phyloP scores from a whole-genome alignment of 2,113 vertebrate species.

The Dromaius novaehollandiae region DNA sequence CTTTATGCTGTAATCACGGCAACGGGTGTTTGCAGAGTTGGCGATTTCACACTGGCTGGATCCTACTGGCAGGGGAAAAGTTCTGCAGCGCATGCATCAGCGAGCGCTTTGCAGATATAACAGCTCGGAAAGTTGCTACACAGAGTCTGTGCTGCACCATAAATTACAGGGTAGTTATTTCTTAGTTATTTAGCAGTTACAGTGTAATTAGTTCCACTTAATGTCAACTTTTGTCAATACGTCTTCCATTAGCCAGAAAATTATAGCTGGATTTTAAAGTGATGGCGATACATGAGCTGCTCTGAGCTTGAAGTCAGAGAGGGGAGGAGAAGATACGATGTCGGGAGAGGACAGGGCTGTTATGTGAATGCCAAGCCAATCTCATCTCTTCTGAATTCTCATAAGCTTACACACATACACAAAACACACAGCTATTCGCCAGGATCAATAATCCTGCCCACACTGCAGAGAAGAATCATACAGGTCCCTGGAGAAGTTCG shows the following conservation, averaged over 20 bases:
- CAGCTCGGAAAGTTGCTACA: conserved; percentile 61
- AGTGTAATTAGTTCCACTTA: conserved; percentile 84
- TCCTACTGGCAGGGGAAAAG: conserved; percentile 39
- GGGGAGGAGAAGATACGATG: neutral
- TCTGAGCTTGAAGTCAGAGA: conserved; percentile 2
- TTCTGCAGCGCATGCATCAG: conserved; percentile 49
- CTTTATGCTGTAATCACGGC: neutral
- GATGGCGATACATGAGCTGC: neutral
- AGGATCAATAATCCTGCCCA: conserved; percentile 34
- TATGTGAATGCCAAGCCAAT: neutral
- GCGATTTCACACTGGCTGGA: neutral
- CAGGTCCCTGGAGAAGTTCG: conserved; percentile 31
- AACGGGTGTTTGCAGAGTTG: conserved; percentile 11
- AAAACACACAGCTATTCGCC: neutral
- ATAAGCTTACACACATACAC: neutral
- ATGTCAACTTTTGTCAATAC: conserved; percentile 81
- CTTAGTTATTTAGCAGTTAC: conserved; percentile 84
- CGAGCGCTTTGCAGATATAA: conserved; percentile 29
- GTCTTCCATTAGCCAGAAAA: conserved; percentile 81
- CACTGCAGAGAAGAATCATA: conserved; percentile 45
- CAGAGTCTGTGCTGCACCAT: conserved; percentile 67
- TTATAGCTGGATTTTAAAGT: conserved; percentile 73
- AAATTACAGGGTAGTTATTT: conserved; percentile 81
- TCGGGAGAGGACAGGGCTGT: neutral
- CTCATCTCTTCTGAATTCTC: neutral